Conservation (phyloP, 2,888 invertebrate species). For the Tineola bisselliella region DNA sequence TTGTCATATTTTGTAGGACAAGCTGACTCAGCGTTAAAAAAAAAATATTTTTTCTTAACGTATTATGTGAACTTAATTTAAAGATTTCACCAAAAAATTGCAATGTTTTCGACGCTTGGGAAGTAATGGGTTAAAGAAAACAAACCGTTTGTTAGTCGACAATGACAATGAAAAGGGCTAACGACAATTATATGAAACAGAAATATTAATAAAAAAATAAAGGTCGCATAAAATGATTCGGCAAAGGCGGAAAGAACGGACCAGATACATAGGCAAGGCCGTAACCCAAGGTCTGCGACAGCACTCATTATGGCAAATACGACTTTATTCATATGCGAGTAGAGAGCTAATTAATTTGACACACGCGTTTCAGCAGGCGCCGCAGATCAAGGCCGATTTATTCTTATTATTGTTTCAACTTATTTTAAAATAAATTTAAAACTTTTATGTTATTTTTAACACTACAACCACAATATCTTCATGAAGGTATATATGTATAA, state of each 20-base stretch:
- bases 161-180: too few relatives aligned
- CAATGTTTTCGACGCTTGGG: too few relatives aligned
- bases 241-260: slow-evolving; percentile 62
- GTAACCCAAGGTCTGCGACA: slow-evolving; percentile 45
- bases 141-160: too few relatives aligned
- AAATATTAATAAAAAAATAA: background rate
- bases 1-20: too few relatives aligned
- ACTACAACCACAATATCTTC: too few relatives aligned
- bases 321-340: slow-evolving; percentile 22
- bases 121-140: too few relatives aligned
- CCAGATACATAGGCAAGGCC: slow-evolving; percentile 58
- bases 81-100: too few relatives aligned
- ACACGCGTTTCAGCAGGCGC: slow-evolving; percentile 48
- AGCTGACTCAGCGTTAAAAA: too few relatives aligned
- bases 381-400: slow-evolving; percentile 52
- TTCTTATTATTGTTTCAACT: slow-evolving; percentile 10
- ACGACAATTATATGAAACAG: background rate
- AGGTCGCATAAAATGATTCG: background rate
- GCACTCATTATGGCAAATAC: slow-evolving; percentile 25
- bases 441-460: background rate
- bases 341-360: slow-evolving; percentile 29
- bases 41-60: too few relatives aligned
- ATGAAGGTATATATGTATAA: too few relatives aligned
- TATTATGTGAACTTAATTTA: too few relatives aligned
- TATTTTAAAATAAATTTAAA: background rate